Conservation (phyloP, 2,888 invertebrate species). For the Mimumesa dahlbomi region DNA sequence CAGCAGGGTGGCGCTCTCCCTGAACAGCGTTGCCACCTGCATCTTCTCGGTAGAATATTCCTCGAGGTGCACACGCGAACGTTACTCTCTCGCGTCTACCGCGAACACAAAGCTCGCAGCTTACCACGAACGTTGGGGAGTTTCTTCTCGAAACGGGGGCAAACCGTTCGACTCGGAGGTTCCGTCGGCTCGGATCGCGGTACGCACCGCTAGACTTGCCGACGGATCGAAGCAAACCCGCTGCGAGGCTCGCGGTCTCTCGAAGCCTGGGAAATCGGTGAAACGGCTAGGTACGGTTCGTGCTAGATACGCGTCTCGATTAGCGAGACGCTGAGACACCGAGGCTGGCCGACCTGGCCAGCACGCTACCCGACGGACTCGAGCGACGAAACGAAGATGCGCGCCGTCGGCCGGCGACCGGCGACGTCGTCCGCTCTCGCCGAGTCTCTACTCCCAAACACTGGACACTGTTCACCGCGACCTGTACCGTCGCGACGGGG, state of each 20-base stretch:
- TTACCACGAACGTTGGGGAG: too few species aligned
- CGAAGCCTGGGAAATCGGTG: too few species aligned
- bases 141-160: too few species aligned
- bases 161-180: too few species aligned
- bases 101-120: too few species aligned
- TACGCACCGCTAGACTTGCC: too few species aligned
- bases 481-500: conserved; percentile 57
- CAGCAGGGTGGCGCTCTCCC: conserved; percentile 85
- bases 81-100: conserved; percentile 2
- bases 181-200: conserved; percentile 15
- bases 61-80: background rate
- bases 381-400: conserved; percentile 10
- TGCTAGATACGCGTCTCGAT: background rate
- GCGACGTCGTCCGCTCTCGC: too few species aligned
- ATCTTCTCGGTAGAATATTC: conserved; percentile 76
- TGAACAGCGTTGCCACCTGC: conserved; percentile 87
- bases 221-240: too few species aligned
- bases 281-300: too few species aligned
- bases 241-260: too few species aligned
- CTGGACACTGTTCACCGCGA: conserved; percentile 25
- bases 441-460: too few species aligned
- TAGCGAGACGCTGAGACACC: background rate
- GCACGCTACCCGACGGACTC: conserved; percentile 29
- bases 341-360: conserved; percentile 1
- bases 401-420: conserved; percentile 40